These are phyloP conservation scores for Samia ricini DNA, from an alignment of 1,140 invertebrate species.

Conservation along the genomic window DNA sequence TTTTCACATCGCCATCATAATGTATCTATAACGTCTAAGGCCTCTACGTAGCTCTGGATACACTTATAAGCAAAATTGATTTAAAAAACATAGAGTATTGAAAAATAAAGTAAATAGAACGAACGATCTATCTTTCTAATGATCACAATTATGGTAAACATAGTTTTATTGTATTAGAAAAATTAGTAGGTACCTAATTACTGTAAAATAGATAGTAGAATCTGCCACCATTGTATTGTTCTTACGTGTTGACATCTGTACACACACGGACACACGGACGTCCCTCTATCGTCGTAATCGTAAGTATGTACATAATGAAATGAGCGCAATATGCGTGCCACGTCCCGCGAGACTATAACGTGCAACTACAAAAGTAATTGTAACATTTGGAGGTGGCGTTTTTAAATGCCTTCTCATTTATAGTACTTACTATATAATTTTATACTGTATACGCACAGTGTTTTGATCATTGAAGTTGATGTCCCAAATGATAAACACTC, in stretches of 20 bases:
- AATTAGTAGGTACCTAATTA: slow-evolving; percentile 2
- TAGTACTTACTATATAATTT: too few relatives aligned
- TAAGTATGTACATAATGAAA: slow-evolving; percentile 74
- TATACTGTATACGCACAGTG: too few relatives aligned
- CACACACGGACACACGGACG: slow-evolving; percentile 37
- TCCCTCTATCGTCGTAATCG: slow-evolving; percentile 50
- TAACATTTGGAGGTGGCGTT: not conserved
- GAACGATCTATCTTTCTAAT: too few relatives aligned
- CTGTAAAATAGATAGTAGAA: not conserved
- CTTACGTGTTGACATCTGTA: slow-evolving; percentile 44
- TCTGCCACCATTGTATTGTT: slow-evolving; percentile 7
- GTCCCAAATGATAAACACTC: too few relatives aligned
- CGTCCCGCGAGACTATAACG: slow-evolving; percentile 35
- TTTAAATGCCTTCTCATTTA: not conserved
- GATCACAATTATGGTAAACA: too few relatives aligned
- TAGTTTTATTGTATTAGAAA: not conserved
- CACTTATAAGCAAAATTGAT: too few relatives aligned
- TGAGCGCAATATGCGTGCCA: slow-evolving; percentile 69
- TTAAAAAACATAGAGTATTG: too few relatives aligned
- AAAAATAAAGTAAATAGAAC: too few relatives aligned
- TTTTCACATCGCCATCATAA: too few relatives aligned
- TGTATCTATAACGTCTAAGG: too few relatives aligned
- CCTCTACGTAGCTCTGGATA: too few relatives aligned
- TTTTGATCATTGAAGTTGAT: too few relatives aligned
- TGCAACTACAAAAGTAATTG: slow-evolving; percentile 19